Evolutionary conservation across 2,113 vertebrate genomes (phyloP).

Genomic region (Candoia aspera): DNA sequence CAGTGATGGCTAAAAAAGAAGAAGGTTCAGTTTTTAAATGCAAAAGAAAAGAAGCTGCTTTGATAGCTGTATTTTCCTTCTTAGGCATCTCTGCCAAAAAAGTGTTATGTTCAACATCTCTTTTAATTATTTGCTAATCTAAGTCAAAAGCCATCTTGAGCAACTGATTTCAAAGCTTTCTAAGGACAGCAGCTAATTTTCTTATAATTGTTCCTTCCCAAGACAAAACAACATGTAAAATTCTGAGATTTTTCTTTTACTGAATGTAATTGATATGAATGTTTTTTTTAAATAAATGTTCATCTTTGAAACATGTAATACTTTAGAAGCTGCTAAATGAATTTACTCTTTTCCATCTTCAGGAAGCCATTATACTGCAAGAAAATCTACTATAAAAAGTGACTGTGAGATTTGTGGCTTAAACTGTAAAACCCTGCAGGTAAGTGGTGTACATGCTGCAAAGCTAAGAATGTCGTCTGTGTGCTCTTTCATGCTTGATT

Average conservation of each 20-base stretch:
- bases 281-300: constrained; percentile 45
- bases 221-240: constrained; percentile 43
- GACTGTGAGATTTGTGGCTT: constrained; percentile 18
- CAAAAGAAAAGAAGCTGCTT: constrained; percentile 28
- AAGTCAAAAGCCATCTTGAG: constrained; percentile 57
- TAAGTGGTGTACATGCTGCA: constrained; percentile 15
- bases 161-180: constrained; percentile 58
- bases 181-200: constrained; percentile 49
- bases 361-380: constrained; percentile 37
- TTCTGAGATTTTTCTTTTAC: constrained; percentile 29
- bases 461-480: constrained; percentile 40
- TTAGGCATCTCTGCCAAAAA: constrained; percentile 44
- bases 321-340: constrained; percentile 48
- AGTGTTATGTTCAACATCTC: constrained; percentile 43
- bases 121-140: constrained; percentile 52
- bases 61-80: constrained; percentile 49
- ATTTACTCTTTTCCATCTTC: constrained; percentile 36
- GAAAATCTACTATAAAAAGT: constrained; percentile 5
- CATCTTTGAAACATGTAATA: constrained; percentile 49
- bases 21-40: constrained; percentile 43
- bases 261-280: constrained; percentile 22
- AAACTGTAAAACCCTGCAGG: constrained; percentile 23
- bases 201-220: constrained; percentile 49
- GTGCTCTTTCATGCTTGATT: neutral
- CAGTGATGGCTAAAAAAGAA: constrained; percentile 54